Conservation (phyloP, 2,113 vertebrate species). For the Leucosticte australis region DNA sequence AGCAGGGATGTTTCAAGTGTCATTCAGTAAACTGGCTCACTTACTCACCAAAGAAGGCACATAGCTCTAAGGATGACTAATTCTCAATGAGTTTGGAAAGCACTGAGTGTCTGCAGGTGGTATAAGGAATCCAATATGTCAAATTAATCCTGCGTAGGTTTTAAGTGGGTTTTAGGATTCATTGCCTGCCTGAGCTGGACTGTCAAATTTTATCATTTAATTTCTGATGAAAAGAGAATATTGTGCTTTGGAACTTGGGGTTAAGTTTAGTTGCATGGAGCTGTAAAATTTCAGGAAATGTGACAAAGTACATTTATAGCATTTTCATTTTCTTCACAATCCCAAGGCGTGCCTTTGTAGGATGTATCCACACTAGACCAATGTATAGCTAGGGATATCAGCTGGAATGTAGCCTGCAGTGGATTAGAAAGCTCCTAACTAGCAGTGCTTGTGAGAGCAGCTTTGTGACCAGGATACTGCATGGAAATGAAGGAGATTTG, state of each 20-base stretch:
- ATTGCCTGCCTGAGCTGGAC: neutral
- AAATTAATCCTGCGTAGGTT: neutral
- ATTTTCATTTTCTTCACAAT: neutral
- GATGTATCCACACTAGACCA: neutral
- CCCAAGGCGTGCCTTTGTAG: accelerated
- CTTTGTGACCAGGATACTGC: neutral
- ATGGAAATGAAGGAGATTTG: neutral
- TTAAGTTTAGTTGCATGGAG: neutral
- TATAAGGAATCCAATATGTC: neutral
- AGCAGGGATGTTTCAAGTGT: neutral
- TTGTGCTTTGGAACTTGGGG: neutral
- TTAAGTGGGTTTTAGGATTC: neutral
- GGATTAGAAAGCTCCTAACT: neutral
- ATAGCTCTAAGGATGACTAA: neutral
- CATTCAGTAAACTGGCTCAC: neutral
- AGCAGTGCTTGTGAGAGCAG: neutral
- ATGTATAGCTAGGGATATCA: neutral
- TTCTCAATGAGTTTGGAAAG: neutral
- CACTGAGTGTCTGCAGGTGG: neutral
- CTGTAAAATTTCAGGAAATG: neutral
- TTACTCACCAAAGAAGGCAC: neutral
- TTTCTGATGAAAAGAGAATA: neutral
- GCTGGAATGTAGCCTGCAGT: neutral
- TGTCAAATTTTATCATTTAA: neutral
- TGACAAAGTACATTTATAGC: neutral